phyloP scores from a whole-genome alignment of 2,113 vertebrate species.

The Bubo blakistoni region DNA sequence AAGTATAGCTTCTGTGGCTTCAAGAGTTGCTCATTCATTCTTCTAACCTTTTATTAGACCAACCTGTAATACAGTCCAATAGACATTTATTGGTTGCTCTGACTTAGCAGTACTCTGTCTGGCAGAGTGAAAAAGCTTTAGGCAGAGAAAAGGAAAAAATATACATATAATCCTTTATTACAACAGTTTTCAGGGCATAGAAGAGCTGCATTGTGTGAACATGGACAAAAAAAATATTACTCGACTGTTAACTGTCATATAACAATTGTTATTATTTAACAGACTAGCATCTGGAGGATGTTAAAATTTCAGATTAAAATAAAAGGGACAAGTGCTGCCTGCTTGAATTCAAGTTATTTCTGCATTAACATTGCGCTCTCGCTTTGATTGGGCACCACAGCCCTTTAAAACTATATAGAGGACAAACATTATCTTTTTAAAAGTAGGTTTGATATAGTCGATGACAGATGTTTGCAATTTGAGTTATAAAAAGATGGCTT shows the following conservation, averaged over 20 bases:
- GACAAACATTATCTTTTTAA: constrained; percentile 38
- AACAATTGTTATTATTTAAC: constrained; percentile 50
- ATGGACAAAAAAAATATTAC: background rate
- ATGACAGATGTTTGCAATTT: constrained; percentile 45
- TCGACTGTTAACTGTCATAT: background rate
- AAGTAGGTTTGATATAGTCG: constrained; percentile 26
- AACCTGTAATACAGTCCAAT: constrained; percentile 46
- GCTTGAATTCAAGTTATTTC: constrained; percentile 23
- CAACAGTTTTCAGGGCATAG: background rate
- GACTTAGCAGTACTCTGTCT: background rate
- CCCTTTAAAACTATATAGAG: constrained; percentile 13
- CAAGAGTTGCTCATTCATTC: constrained; percentile 41
- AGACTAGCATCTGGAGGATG: constrained; percentile 21
- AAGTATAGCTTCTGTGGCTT: constrained; percentile 37
- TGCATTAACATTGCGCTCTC: background rate
- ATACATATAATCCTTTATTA: background rate
- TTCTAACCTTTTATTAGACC: constrained; percentile 55
- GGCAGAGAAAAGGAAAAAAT: background rate
- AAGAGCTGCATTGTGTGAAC: background rate
- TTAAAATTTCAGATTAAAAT: constrained; percentile 46
- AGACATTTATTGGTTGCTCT: constrained; percentile 24
- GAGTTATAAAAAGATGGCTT: constrained; percentile 39
- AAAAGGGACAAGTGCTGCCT: constrained; percentile 43
- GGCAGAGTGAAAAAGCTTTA: background rate
- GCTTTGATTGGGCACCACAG: background rate